Base-by-base conservation (phyloP, 2,113 vertebrate genomes). In the Tenrec ecaudatus region DNA sequence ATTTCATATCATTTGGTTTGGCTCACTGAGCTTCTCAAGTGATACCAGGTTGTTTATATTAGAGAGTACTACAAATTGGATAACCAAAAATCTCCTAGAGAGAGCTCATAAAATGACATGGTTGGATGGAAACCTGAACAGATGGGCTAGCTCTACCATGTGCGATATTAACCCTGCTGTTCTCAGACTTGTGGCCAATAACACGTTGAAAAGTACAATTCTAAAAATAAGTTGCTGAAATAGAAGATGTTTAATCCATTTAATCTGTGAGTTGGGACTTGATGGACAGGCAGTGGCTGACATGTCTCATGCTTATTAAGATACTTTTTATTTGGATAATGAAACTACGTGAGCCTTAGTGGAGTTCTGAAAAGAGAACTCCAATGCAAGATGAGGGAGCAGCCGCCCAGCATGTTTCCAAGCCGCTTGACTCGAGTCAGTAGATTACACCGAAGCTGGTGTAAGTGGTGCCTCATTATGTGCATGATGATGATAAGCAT, bases 91-190 rank as follows among this genome's bases (percentile, higher is more conserved):
- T 89, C 97, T 98, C 97, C 97, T 96, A 75, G 96, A 93, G 97
- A 96, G 96, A 91, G 82, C 96, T 97, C 36, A 33, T 96, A 87
- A 94, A 97, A 92, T 95, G 95, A 97, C 95, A 94, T 38, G 97
- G 96, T 94, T 98, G 97, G 97, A 78, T 96, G 96, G 96, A 89
- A 97, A 96, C 73, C 58, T 96, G 97, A 98, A 96, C 97, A 98
- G 98, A 98, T 98, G 98, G 97, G 92, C 82, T 82, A 97, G 96
- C 95, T 97, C 95, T 95, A 95, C 96, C 97, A 94, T 93, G 96
- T 78, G 89, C 97, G 60, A 1, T 53, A 90, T 97, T 97, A 97
- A 96, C 96, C 96, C 97, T 69, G 91, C 97, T 98, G 95, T 91
- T 97, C 96, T 96, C 90, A 96, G 96, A 95, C 96, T 93, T 82